These are phyloP conservation scores for Pediacus dermestoides DNA, from an alignment of 2,888 invertebrate genomes.

Conservation along the genomic window DNA sequence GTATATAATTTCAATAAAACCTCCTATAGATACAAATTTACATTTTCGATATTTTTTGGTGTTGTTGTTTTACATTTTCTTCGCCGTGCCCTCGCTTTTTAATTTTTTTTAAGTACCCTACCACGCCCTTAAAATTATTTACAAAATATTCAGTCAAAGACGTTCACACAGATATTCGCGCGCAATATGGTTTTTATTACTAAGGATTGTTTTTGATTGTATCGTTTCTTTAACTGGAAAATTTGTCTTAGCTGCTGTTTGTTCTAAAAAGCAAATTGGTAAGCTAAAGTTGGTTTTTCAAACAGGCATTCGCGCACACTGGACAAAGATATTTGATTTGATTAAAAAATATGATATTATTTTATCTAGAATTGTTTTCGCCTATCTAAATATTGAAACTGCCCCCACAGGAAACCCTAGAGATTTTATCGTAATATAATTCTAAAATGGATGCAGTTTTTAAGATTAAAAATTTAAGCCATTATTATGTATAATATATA, in stretches of 20 bases:
- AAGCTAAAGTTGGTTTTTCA: slow-evolving; percentile 4
- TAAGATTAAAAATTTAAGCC: slow-evolving; percentile 32
- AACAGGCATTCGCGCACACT: slow-evolving; percentile 2
- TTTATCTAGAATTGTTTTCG: slow-evolving; percentile 28
- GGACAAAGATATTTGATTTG: slow-evolving; percentile 26
- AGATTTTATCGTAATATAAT: slow-evolving; percentile 15
- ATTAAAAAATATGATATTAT: slow-evolving; percentile 32
- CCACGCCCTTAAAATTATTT: slow-evolving; percentile 27
- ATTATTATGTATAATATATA: slow-evolving; percentile 24
- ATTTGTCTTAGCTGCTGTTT: slow-evolving; percentile 6
- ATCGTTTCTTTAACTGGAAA: slow-evolving; percentile 19
- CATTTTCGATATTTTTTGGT: slow-evolving; percentile 44
- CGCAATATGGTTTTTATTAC: slow-evolving; percentile 26
- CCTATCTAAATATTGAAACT: slow-evolving; percentile 34
- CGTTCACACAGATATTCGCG: slow-evolving; percentile 21
- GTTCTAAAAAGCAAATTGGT: slow-evolving; percentile 1
- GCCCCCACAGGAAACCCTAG: slow-evolving; percentile 11
- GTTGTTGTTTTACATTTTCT: slow-evolving; percentile 29
- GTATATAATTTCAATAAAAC: slow-evolving; percentile 37
- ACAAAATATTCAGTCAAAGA: slow-evolving; percentile 27
- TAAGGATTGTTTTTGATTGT: slow-evolving; percentile 42
- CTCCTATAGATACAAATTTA: slow-evolving; percentile 41
- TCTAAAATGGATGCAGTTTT: slow-evolving; percentile 27
- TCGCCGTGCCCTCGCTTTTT: slow-evolving; percentile 17
- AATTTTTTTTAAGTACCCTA: slow-evolving; percentile 15